Base-by-base conservation (phyloP, 2,113 vertebrate genomes). In the Lampris incognitus region DNA sequence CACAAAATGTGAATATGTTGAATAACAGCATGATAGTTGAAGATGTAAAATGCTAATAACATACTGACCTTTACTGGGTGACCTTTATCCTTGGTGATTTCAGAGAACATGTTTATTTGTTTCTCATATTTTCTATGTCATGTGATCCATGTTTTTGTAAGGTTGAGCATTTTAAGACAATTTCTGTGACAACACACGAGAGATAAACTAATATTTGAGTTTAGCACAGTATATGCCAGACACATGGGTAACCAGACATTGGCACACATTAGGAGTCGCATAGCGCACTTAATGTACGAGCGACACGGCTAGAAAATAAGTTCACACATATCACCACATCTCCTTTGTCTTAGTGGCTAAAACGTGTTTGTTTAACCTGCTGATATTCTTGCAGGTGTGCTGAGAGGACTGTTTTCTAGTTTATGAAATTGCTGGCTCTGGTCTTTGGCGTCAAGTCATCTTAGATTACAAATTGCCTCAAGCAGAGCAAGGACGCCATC, bases 41-140 rank as follows among this genome's bases (percentile, higher is more conserved):
- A 44, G 72, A 69, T 81, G 69, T 66, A 69, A 78, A 84, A 87
- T 87, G 78, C 83, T 80, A 82, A 82, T 73, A 77, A 85, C 74
- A 82, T 74, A 39, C 78, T 61, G 81, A 81, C 72, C 85, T 86
- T 87, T 87, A 6, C 39, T 69, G 41, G 5, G 69, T 74, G 69
- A 80, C 80, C 72, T 91, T 85, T 62, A 67, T 40, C 66, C 57
- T 36, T 51, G 40, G 50, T 54, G 13, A 64, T 58, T 63, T 56
- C 1, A 59, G 65, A 81, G 37, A 67, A 79, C 24, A 59, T 9
- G 41, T 80, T 67, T 78, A 52, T 75, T 69, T 2, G 74, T 77
- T 72, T 76, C 10, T 8, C 5, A 5, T 54, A 9, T 41, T 50
- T 48, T 37, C 42, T 10, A 5, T 42, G 9, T 51, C 1, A 1